A percentile compares a stretch with the other conserved stretches of the same genome.
Conservation (phyloP, 2,888 invertebrate genomes). For the Emesis furor region DNA sequence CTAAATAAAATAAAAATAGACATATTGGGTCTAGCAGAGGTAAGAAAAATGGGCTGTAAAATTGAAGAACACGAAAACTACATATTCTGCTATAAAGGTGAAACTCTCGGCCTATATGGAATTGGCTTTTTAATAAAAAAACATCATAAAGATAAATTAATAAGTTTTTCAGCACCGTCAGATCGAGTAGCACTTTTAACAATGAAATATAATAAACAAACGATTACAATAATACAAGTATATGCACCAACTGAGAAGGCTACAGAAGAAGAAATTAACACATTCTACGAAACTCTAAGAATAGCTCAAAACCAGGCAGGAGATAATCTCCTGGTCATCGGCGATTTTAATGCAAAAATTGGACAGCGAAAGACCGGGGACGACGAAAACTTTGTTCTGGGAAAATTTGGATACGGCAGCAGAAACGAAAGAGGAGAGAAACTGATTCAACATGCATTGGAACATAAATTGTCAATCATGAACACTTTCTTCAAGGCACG, state of each 20-base stretch:
- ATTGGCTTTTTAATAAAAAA: no score
- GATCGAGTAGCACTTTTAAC: not conserved
- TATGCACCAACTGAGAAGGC: not conserved
- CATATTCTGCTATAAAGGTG: no score
- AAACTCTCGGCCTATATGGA: no score
- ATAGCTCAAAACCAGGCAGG: not conserved
- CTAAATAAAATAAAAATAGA: no score
- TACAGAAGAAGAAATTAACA: not conserved
- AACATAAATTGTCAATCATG: conserved; percentile 37
- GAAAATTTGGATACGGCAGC: conserved; percentile 52
- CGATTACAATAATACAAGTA: not conserved
- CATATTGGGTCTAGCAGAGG: no score
- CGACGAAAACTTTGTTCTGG: conserved; percentile 42
- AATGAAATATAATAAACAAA: not conserved
- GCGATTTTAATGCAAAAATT: no score
- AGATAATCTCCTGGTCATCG: no score
- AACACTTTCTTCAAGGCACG: conserved; percentile 32
- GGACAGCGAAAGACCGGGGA: no score
- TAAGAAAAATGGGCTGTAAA: no score
- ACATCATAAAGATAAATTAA: not conserved
- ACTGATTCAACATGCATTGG: conserved; percentile 31
- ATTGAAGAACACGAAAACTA: no score
- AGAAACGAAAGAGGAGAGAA: conserved; percentile 56
- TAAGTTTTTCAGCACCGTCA: not conserved
- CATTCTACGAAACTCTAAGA: not conserved